Evolutionary conservation across 2,113 vertebrate species (phyloP).

Genomic region (Saccopteryx bilineata): DNA sequence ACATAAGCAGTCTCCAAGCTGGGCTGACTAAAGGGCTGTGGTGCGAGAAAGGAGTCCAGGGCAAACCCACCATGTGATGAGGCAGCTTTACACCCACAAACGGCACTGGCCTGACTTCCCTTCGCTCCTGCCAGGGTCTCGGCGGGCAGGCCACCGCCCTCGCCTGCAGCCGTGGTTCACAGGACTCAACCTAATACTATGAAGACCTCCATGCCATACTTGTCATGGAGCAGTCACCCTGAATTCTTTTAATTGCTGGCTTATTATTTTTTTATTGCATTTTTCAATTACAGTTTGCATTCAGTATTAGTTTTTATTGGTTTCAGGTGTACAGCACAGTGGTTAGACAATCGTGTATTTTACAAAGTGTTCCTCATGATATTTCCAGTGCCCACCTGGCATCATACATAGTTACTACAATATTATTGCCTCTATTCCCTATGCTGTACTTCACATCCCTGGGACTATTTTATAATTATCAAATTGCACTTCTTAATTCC

Average conservation of each 20-base stretch:
- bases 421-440: neutral
- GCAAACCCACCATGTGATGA: rapidly evolving
- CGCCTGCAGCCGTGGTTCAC: neutral
- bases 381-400: too few relatives aligned
- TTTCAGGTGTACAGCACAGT: neutral
- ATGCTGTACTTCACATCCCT: neutral
- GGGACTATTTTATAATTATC: neutral
- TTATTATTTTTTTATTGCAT: neutral
- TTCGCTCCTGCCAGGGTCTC: neutral
- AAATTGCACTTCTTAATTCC: neutral
- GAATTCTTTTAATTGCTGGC: neutral
- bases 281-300: neutral
- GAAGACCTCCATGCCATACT: neutral
- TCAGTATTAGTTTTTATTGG: neutral
- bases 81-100: neutral
- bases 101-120: neutral
- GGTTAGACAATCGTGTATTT: neutral
- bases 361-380: neutral
- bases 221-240: neutral
- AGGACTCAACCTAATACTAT: neutral
- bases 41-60: neutral
- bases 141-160: neutral
- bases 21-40: neutral
- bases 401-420: neutral
- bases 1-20: neutral